Percentiles rank a stretch among this genome's conserved stretches.
Evolutionary conservation across 2,797 vertebrate genomes (phyloP).

Genomic region (Hoplostethus atlanticus): DNA sequence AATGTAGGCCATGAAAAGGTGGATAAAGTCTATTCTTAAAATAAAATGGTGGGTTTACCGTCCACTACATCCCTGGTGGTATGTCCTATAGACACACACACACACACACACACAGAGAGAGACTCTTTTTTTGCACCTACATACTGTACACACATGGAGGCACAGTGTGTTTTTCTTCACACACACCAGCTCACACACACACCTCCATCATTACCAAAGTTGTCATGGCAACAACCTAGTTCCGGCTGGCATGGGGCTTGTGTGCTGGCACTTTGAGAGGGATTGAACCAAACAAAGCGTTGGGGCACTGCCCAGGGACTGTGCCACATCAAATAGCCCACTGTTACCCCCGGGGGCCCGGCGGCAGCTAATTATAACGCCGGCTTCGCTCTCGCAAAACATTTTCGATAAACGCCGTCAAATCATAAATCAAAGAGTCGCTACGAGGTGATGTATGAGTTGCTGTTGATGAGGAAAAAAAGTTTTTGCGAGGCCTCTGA

Average conservation of each 20-base stretch:
- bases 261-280: conserved; percentile 12
- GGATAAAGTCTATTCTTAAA: not conserved
- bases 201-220: conserved; percentile 40
- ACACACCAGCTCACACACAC: conserved; percentile 19
- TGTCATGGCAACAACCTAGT: conserved; percentile 49
- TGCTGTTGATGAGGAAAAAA: not conserved
- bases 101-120: too few relatives aligned
- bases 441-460: not conserved
- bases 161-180: not conserved
- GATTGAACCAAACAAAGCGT: conserved; percentile 29
- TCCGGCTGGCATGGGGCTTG: conserved; percentile 31
- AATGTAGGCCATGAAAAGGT: not conserved
- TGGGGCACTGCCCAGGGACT: conserved; percentile 23
- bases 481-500: too few relatives aligned
- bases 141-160: not conserved
- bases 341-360: not conserved
- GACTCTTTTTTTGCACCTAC: not conserved
- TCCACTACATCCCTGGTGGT: too few relatives aligned
- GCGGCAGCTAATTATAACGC: not conserved
- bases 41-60: not conserved
- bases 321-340: conserved; percentile 9
- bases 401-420: not conserved
- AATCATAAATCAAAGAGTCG: not conserved
- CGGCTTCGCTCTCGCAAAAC: not conserved
- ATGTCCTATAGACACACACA: too few relatives aligned